These are phyloP conservation scores for Thereuonema tuberculata DNA, from an alignment of 1,140 invertebrate species.

Conservation along the genomic window DNA sequence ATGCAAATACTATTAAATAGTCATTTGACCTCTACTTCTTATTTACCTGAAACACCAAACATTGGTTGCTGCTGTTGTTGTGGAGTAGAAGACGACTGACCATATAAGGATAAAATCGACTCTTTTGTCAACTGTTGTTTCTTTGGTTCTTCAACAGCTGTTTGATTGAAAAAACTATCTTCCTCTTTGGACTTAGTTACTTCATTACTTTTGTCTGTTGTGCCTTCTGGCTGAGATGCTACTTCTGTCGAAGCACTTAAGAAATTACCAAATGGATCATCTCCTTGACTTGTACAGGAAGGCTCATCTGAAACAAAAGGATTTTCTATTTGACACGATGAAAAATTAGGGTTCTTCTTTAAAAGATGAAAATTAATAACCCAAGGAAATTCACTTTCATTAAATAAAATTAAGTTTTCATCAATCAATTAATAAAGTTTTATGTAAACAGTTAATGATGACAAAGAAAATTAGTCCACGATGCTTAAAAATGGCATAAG, in stretches of 20 bases:
- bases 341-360: too few species aligned
- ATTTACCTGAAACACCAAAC: conserved; percentile 24
- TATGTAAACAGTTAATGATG: too few species aligned
- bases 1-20: not conserved
- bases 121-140: conserved; percentile 69
- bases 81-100: conserved; percentile 38
- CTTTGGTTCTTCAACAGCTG: conserved; percentile 48
- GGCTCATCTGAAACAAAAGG: too few species aligned
- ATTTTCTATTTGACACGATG: too few species aligned
- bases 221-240: not conserved
- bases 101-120: conserved; percentile 82
- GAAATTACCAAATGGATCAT: conserved; percentile 19
- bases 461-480: too few species aligned
- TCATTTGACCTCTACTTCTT: not conserved
- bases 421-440: too few species aligned
- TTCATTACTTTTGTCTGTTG: not conserved
- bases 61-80: conserved; percentile 20
- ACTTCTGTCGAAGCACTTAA: conserved; percentile 15
- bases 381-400: too few species aligned
- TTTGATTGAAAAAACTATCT: conserved; percentile 79
- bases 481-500: too few species aligned
- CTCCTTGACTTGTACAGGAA: not conserved
- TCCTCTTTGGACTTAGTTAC: conserved; percentile 43
- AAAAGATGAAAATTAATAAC: too few species aligned
- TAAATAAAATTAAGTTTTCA: too few species aligned